A percentile compares a stretch with the other conserved stretches of the same genome.
These are phyloP conservation scores for Echinops telfairi DNA, from an alignment of 2,113 vertebrate genomes.

Conservation along the genomic window DNA sequence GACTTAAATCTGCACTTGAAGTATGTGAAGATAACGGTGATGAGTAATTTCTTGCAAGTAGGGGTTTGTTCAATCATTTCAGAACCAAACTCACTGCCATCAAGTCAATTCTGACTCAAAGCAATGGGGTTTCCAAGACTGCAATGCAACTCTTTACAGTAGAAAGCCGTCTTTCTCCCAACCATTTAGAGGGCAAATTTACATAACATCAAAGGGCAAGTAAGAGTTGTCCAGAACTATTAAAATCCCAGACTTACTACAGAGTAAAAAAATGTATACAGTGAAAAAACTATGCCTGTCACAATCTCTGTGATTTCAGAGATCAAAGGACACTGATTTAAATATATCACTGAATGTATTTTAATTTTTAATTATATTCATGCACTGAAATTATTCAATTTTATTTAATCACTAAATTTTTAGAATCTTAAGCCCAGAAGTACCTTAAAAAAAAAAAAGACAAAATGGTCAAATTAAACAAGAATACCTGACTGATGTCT, in stretches of 20 bases:
- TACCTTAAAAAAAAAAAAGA: neutral
- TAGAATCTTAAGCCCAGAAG: constrained; percentile 21
- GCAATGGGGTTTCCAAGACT: no score
- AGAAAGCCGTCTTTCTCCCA: no score
- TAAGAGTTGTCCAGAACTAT: neutral
- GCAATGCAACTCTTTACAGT: no score
- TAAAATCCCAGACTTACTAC: neutral
- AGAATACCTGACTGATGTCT: constrained; percentile 17
- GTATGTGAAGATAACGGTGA: neutral
- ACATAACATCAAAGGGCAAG: neutral
- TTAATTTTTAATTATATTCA: constrained; percentile 53
- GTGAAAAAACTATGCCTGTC: neutral
- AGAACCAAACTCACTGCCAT: neutral
- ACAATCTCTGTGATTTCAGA: neutral
- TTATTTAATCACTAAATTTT: constrained; percentile 54
- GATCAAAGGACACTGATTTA: neutral
- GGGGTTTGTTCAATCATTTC: neutral
- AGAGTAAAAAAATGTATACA: neutral
- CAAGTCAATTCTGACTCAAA: no score
- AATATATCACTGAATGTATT: constrained; percentile 14
- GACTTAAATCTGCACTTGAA: neutral
- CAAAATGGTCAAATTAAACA: constrained; percentile 55
- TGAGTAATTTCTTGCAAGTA: neutral
- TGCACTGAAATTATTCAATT: constrained; percentile 2
- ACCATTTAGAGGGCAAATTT: neutral